A percentile compares a stretch with the other conserved stretches of the same genome.
Evolutionary conservation across 2,113 vertebrate genomes (phyloP).

Genomic region (Lagenorhynchus albirostris): DNA sequence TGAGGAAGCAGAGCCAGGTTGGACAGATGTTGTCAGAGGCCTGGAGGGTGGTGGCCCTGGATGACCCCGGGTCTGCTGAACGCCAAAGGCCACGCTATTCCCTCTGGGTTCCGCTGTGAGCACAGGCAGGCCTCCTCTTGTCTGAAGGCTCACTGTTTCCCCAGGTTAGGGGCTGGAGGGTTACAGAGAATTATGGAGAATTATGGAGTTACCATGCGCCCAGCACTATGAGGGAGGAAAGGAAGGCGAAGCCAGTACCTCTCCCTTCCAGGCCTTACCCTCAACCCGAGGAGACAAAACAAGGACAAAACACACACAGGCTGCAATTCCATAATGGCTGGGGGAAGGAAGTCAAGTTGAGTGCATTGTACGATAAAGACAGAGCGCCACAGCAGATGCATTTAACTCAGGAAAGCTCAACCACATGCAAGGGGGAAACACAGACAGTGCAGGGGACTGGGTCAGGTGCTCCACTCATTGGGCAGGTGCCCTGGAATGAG

Average conservation of each 20-base stretch:
- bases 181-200: not conserved
- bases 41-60: rapidly evolving
- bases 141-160: not conserved
- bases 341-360: not conserved
- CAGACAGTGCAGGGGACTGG: not conserved
- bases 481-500: not conserved
- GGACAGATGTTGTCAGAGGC: not conserved
- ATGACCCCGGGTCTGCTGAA: not conserved
- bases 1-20: not conserved
- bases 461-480: not conserved
- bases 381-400: not conserved
- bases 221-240: not conserved
- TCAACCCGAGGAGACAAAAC: not conserved
- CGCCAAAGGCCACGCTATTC: not conserved
- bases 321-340: not conserved
- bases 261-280: not conserved
- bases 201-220: not conserved
- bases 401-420: not conserved
- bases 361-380: not conserved
- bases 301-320: not conserved
- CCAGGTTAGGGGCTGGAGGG: not conserved
- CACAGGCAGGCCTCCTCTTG: not conserved
- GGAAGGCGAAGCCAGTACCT: not conserved
- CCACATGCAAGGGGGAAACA: not conserved
- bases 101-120: not conserved